Conservation (phyloP, 2,888 invertebrate genomes). For the Drosophila prostipennis region DNA sequence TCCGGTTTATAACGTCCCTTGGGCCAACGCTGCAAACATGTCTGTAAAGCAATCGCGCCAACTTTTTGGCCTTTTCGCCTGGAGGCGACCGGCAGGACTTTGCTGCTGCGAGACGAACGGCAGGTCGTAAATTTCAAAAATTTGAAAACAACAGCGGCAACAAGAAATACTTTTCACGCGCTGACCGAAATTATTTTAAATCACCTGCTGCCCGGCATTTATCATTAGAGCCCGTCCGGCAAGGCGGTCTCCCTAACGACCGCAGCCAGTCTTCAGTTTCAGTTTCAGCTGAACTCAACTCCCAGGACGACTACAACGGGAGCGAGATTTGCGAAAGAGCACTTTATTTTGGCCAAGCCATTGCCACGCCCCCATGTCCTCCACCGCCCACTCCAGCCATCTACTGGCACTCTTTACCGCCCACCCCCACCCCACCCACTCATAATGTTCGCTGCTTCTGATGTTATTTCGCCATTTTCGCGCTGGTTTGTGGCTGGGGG, state of each 20-base stretch:
- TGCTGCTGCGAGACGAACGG: constrained; percentile 53
- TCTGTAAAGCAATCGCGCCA: constrained; percentile 58
- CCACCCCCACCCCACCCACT: constrained; percentile 41
- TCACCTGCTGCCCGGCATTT: constrained; percentile 80
- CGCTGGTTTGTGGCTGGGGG: constrained; percentile 40
- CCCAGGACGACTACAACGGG: constrained; percentile 49
- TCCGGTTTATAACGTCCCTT: constrained; percentile 11
- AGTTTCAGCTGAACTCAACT: constrained; percentile 26
- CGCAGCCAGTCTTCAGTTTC: constrained; percentile 47
- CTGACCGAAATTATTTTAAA: constrained; percentile 79
- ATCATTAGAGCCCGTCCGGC: constrained; percentile 63
- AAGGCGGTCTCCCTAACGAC: constrained; percentile 58
- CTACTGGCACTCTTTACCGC: constrained; percentile 13
- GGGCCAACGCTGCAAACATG: constrained; percentile 50
- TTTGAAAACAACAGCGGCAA: constrained; percentile 47
- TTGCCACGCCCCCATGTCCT: constrained; percentile 56
- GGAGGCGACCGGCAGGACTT: constrained; percentile 44
- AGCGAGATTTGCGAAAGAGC: constrained; percentile 70
- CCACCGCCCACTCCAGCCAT: constrained; percentile 13
- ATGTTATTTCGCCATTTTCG: constrained; percentile 76
- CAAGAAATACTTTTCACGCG: constrained; percentile 65
- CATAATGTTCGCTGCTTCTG: constrained; percentile 60
- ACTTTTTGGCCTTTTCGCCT: constrained; percentile 47
- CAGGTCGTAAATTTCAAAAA: constrained; percentile 71
- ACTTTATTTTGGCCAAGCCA: constrained; percentile 68